Evolutionary conservation across 2,888 invertebrate species (phyloP).

Genomic region (Phlogophora meticulosa): DNA sequence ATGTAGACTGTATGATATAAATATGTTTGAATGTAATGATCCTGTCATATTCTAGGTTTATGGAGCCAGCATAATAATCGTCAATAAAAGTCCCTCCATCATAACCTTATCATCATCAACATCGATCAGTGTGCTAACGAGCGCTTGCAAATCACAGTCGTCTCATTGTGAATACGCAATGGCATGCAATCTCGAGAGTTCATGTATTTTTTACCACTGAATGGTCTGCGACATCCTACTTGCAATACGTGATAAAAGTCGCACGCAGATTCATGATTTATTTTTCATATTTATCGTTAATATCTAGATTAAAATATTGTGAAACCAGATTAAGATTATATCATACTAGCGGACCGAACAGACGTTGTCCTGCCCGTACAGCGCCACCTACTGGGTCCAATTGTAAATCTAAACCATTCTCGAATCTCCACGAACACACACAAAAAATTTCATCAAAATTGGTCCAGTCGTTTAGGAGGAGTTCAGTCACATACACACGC

Average conservation of each 20-base stretch:
- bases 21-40: neutral
- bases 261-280: conserved; percentile 37
- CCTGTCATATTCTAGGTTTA: neutral
- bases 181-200: conserved; percentile 29
- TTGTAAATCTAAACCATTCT: too few species aligned
- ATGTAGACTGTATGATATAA: neutral
- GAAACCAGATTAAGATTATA: neutral
- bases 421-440: too few species aligned
- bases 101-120: conserved; percentile 19
- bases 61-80: conserved; percentile 1
- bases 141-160: conserved; percentile 16
- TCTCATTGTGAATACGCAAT: conserved; percentile 23
- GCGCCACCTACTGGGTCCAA: too few species aligned
- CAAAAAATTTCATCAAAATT: too few species aligned
- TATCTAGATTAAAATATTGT: conserved; percentile 37
- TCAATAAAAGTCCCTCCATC: neutral
- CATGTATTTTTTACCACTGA: conserved; percentile 20
- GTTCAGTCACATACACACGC: too few species aligned
- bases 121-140: conserved; percentile 29
- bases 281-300: conserved; percentile 28
- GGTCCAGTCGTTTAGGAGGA: too few species aligned
- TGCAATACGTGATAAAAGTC: conserved; percentile 31
- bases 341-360: too few species aligned
- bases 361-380: too few species aligned
- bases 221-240: conserved; percentile 40